Conservation (phyloP, 2,888 invertebrate species). For the Ichneumoninae sp. region DNA sequence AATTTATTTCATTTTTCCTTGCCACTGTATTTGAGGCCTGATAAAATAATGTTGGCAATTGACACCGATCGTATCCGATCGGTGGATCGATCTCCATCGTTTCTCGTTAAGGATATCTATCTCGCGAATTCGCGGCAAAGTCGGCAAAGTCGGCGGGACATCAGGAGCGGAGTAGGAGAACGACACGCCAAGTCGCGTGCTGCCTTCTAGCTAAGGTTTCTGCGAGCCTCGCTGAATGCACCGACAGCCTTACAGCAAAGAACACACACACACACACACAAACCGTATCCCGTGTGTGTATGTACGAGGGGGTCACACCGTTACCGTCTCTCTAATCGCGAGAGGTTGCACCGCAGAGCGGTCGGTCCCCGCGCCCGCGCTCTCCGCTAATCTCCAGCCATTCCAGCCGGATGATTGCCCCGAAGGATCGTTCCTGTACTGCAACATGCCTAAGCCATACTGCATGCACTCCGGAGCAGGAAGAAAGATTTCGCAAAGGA, state of each 20-base stretch:
- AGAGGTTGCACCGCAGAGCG: slow-evolving; percentile 38
- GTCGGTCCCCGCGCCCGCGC: slow-evolving; percentile 20
- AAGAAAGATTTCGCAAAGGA: slow-evolving; percentile 65
- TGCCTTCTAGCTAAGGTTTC: slow-evolving; percentile 42
- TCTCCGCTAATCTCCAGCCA: slow-evolving; percentile 63
- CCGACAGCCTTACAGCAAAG: slow-evolving; percentile 20
- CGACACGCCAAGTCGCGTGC: slow-evolving; percentile 72
- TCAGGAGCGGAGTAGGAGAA: slow-evolving; percentile 8
- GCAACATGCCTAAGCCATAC: slow-evolving; percentile 37
- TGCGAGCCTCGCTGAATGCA: slow-evolving; percentile 23
- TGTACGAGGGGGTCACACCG: slow-evolving; percentile 42
- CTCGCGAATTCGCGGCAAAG: slow-evolving; percentile 57
- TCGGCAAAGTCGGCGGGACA: background rate
- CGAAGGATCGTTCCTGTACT: slow-evolving; percentile 60
- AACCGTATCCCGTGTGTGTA: background rate
- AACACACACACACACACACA: background rate
- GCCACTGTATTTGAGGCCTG: too few species aligned
- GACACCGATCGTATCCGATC: slow-evolving; percentile 42
- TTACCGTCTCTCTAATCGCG: slow-evolving; percentile 66
- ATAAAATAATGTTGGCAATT: slow-evolving; percentile 20
- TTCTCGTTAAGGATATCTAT: slow-evolving; percentile 60
- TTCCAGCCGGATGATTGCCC: slow-evolving; percentile 65
- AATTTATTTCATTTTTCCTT: background rate
- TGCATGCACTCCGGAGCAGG: slow-evolving; percentile 53
- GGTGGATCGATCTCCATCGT: slow-evolving; percentile 60